A percentile compares a stretch with the other conserved stretches of the same genome.
phyloP scores from a whole-genome alignment of 2,113 vertebrate genomes.

The Poeciliopsis retropinna region DNA sequence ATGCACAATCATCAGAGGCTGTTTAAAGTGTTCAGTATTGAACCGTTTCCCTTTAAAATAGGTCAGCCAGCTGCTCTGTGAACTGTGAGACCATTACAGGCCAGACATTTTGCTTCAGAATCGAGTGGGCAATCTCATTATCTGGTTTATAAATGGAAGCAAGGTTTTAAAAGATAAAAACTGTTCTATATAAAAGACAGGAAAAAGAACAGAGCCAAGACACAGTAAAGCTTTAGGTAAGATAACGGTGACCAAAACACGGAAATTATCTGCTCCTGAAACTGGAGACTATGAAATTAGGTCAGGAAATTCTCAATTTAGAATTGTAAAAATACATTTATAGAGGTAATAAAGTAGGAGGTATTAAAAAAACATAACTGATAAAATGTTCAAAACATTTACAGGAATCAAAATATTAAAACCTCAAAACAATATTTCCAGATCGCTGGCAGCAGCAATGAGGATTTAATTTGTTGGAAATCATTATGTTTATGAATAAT shows the following conservation, averaged over 20 bases:
- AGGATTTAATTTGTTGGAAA: no score
- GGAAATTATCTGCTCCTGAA: conserved; percentile 16
- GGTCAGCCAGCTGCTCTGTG: conserved; percentile 67
- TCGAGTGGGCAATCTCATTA: conserved; percentile 47
- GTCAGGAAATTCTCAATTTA: conserved; percentile 56
- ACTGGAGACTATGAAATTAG: conserved; percentile 52
- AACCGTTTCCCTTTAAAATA: conserved; percentile 69
- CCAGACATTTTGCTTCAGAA: conserved; percentile 64
- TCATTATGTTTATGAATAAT: no score
- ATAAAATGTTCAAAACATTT: no score
- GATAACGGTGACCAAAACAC: conserved; percentile 37
- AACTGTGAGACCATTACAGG: conserved; percentile 48
- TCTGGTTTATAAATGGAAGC: conserved; percentile 41
- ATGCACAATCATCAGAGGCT: background rate
- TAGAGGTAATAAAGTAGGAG: conserved; percentile 26
- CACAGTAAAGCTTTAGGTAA: conserved; percentile 35
- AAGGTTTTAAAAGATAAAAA: conserved; percentile 13
- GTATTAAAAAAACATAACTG: conserved; percentile 2
- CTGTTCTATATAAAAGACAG: conserved; percentile 13
- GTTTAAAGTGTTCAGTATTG: conserved; percentile 53
- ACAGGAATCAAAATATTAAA: background rate
- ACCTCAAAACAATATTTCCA: background rate
- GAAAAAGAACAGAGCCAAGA: background rate
- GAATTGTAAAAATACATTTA: conserved; percentile 45
- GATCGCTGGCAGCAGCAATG: no score